Conservation (phyloP, 1,140 invertebrate species). For the Bombus impatiens region DNA sequence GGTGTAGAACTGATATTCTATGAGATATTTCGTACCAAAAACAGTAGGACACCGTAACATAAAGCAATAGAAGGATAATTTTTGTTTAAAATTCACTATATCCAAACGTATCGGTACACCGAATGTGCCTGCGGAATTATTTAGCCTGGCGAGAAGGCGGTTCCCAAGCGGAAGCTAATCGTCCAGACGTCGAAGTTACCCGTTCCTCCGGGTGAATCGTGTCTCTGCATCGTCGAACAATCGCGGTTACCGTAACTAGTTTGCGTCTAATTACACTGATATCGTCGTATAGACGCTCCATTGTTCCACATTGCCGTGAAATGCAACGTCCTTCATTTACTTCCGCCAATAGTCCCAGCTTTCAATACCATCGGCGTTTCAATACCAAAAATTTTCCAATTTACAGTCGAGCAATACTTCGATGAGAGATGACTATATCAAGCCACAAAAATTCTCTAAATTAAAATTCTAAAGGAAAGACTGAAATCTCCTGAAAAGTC, state of each 20-base stretch:
- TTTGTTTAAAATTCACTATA: too few species aligned
- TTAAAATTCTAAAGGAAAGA: too few species aligned
- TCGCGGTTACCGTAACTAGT: conserved; percentile 3
- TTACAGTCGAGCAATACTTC: too few species aligned
- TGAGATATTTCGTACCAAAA: background rate
- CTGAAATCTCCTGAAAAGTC: too few species aligned
- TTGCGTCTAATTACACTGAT: conserved; percentile 25
- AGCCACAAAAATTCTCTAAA: too few species aligned
- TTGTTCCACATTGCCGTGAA: conserved; percentile 1
- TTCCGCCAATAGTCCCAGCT: too few species aligned
- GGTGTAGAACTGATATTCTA: background rate
- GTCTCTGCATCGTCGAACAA: conserved; percentile 35
- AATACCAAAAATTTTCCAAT: background rate
- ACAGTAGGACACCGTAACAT: too few species aligned
- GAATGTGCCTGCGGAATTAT: conserved; percentile 31
- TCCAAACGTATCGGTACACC: too few species aligned
- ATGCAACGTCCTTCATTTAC: conserved; percentile 1
- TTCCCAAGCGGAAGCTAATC: background rate
- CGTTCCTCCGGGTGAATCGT: conserved; percentile 14
- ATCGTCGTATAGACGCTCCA: background rate
- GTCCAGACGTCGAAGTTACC: conserved; percentile 20
- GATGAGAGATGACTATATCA: too few species aligned
- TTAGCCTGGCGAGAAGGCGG: conserved; percentile 13
- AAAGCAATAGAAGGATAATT: background rate
- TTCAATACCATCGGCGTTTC: background rate